Evolutionary conservation across 1,140 invertebrate species (phyloP), one percentile per base, ranked within the genome.

Genomic region (Sycophila sp.): DNA sequence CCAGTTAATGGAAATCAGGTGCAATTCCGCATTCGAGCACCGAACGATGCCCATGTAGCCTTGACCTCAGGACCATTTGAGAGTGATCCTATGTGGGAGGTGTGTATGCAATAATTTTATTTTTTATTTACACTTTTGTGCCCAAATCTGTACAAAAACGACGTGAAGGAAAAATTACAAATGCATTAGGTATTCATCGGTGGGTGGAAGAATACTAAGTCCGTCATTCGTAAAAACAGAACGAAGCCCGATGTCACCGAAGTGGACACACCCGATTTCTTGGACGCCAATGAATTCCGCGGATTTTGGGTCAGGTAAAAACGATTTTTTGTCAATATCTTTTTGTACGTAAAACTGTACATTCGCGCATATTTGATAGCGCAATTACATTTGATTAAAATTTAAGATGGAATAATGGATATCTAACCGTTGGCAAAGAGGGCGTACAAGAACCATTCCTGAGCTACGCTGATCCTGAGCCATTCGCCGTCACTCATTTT

Each of bases 181-280:
- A 47, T 47, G 19, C 13, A 10, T 22, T 22, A 92, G 91, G 80
- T 94, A 13, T 94, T 95, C 81, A 88, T 96, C 70, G 94, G 94
- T 26, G 94, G 94, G 58, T 96, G 94, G 94, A 88, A 88, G 8
- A 95, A 95, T 78, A 86, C 87, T 55, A 95, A 94, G 84, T 94
- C 92, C n/a, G 92, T 93, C 0, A 93, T 95, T 76, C 90, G 94
- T 60, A 91, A 90, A 77, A 94, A 95, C 80, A 89, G 90, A 70
- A 87, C 89, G 3, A 94, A 94, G 78, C 94, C 94, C 5, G 94
- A 96, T 49, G 91, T 92, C 69, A 90, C 89, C 10, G 91, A 93
- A 80, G 89, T 87, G 7, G 89, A 91, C 17, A 94, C 93, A 3
- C 91, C 91, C 0, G 87, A 85, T 36, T 90, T 94, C 72, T 80